Percentiles rank a stretch among this genome's conserved stretches.
Conservation (phyloP, 2,113 vertebrate species). For the Pelodiscus sinensis region DNA sequence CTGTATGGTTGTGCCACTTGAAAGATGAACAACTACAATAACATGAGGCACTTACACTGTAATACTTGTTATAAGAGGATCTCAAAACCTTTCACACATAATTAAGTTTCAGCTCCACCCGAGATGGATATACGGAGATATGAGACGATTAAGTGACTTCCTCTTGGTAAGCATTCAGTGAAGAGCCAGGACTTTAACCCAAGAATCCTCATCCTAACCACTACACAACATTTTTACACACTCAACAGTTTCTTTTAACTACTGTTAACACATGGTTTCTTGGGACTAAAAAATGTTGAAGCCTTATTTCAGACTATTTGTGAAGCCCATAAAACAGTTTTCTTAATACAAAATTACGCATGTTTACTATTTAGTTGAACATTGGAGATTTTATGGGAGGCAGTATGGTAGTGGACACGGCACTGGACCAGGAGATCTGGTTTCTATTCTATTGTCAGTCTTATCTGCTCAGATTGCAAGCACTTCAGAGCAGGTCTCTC, state of each 20-base stretch:
- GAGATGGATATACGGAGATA: background rate
- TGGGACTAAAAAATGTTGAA: too few species aligned
- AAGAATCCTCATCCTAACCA: slow-evolving; percentile 43
- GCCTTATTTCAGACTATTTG: too few species aligned
- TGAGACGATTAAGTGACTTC: slow-evolving; percentile 37
- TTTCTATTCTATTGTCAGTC: background rate
- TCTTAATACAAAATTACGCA: background rate
- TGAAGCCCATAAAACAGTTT: background rate
- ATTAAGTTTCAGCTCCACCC: background rate
- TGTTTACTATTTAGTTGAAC: background rate
- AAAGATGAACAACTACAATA: background rate
- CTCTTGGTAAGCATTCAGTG: slow-evolving; percentile 44
- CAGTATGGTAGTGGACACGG: background rate
- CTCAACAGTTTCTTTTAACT: slow-evolving; percentile 6
- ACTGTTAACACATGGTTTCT: too few species aligned
- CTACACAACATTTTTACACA: slow-evolving; percentile 42
- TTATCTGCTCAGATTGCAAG: background rate
- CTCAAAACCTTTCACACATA: background rate
- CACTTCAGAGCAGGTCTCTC: background rate
- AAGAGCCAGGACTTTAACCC: slow-evolving; percentile 27
- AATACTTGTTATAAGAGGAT: background rate
- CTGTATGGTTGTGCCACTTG: background rate
- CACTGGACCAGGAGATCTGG: background rate
- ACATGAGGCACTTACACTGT: background rate
- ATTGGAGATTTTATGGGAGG: background rate